phyloP scores from a whole-genome alignment of 1,140 invertebrate species.

The Hetaerina americana region DNA sequence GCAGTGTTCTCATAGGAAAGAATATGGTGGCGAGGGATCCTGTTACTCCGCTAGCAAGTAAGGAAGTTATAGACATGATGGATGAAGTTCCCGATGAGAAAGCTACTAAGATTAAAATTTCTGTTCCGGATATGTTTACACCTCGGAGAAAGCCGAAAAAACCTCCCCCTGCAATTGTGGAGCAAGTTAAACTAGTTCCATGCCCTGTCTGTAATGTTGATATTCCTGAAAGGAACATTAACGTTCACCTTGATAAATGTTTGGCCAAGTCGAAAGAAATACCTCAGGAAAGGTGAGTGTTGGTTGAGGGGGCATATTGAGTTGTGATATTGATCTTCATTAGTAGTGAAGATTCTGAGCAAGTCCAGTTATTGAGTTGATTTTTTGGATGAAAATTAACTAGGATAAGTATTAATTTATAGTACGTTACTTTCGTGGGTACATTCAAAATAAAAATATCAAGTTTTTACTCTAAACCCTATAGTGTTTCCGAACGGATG shows the following conservation, averaged over 20 bases:
- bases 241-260: conserved; percentile 40
- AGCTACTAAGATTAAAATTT: not conserved
- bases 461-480: not conserved
- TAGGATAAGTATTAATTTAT: no score
- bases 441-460: not conserved
- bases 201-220: conserved; percentile 40
- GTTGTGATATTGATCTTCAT: no score
- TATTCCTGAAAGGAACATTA: conserved; percentile 31
- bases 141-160: conserved; percentile 12
- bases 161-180: conserved; percentile 8
- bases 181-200: conserved; percentile 21
- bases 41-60: not conserved
- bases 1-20: no score
- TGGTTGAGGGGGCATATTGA: not conserved
- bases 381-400: no score
- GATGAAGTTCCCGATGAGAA: not conserved
- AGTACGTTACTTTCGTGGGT: no score
- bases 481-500: not conserved
- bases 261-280: conserved; percentile 21
- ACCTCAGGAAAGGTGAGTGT: not conserved
- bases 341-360: no score
- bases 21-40: not conserved
- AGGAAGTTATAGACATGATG: not conserved
- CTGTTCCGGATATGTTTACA: not conserved
- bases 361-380: no score